phyloP scores from a whole-genome alignment of 2,113 vertebrate genomes.

The Colaptes auratus region DNA sequence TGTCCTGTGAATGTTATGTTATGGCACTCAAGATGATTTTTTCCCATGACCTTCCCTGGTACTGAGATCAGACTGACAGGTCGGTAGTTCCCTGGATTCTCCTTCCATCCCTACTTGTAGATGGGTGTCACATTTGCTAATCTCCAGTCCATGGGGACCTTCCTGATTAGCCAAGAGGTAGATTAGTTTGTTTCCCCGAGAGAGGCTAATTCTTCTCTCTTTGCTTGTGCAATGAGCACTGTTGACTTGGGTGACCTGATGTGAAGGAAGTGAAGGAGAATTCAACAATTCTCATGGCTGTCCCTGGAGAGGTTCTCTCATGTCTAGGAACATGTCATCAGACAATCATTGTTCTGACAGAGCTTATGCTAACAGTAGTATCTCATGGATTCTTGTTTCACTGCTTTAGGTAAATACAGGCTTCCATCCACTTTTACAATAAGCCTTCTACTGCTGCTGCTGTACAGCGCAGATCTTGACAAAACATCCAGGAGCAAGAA shows the following conservation, averaged over 20 bases:
- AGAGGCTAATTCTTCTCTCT: not conserved
- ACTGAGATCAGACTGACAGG: too few relatives aligned
- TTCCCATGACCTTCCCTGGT: too few relatives aligned
- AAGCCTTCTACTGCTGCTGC: not conserved
- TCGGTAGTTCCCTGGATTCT: too few relatives aligned
- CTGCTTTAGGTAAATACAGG: not conserved
- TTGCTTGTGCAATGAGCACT: not conserved
- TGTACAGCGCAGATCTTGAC: not conserved
- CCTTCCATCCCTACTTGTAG: too few relatives aligned
- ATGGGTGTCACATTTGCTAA: too few relatives aligned
- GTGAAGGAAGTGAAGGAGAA: not conserved
- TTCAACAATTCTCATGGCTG: not conserved
- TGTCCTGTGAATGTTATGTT: too few relatives aligned
- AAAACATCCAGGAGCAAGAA: not conserved
- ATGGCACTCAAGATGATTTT: too few relatives aligned
- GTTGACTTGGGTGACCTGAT: not conserved
- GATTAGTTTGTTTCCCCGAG: not conserved
- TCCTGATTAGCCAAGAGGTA: too few relatives aligned
- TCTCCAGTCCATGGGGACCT: too few relatives aligned
- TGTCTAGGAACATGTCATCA: not conserved
- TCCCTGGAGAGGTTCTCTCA: not conserved
- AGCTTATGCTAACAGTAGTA: not conserved
- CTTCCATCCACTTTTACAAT: not conserved
- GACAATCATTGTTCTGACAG: not conserved
- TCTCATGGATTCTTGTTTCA: not conserved